phyloP scores from a whole-genome alignment of 2,888 invertebrate genomes.

The Digitonthophagus gazella region DNA sequence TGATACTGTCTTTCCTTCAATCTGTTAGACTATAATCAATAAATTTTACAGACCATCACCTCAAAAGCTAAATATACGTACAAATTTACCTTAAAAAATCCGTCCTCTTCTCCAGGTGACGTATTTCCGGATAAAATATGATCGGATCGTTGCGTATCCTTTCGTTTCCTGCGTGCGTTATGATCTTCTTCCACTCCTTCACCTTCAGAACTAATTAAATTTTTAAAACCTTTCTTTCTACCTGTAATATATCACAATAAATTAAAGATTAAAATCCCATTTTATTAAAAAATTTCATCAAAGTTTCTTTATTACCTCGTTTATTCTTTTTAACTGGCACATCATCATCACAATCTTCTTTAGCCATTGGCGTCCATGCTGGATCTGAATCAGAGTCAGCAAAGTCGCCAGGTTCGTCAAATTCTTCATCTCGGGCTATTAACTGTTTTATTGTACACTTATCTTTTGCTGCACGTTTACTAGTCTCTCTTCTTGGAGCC shows the following conservation, averaged over 20 bases:
- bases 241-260: conserved; percentile 1
- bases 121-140: conserved; percentile 1
- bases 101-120: neutral
- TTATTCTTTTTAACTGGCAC: conserved; percentile 5
- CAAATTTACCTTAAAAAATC: conserved; percentile 12
- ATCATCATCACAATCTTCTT: conserved; percentile 39
- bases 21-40: conserved; percentile 38
- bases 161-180: neutral
- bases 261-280: no score
- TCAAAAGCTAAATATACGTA: neutral
- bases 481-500: conserved; percentile 59
- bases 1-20: conserved; percentile 43
- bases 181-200: neutral
- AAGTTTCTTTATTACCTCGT: no score
- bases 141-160: neutral
- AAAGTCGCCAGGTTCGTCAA: conserved; percentile 52
- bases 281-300: no score
- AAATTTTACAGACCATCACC: conserved; percentile 23
- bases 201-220: neutral
- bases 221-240: conserved; percentile 8
- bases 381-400: conserved; percentile 69
- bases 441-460: conserved; percentile 54
- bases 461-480: conserved; percentile 67
- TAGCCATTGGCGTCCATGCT: conserved; percentile 70
- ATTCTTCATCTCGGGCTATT: conserved; percentile 53